Evolutionary conservation across 2,113 vertebrate genomes (phyloP).

Genomic region (Etia nguti): DNA sequence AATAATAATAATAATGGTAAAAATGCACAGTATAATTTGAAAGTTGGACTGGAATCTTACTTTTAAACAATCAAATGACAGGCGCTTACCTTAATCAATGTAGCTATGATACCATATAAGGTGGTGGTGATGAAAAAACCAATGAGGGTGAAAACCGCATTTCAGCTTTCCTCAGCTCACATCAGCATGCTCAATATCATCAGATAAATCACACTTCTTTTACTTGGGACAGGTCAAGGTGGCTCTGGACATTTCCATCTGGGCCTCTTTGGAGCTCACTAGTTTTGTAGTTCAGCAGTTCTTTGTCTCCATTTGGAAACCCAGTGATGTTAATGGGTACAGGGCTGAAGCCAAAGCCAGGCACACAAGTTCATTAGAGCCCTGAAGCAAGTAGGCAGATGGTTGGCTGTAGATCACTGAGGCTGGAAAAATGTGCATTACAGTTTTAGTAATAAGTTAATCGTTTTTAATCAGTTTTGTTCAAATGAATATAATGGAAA

Average conservation of each 20-base stretch:
- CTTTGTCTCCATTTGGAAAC: not conserved
- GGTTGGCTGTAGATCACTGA: not conserved
- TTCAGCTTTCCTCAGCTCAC: not conserved
- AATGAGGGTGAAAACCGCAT: not conserved
- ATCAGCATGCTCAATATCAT: not conserved
- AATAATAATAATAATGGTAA: not conserved
- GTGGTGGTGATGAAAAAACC: not conserved
- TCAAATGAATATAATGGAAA: accelerated
- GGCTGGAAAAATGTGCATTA: not conserved
- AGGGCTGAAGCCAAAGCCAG: constrained; percentile 61
- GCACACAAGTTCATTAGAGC: constrained; percentile 48
- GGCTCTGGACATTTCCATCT: constrained; percentile 56
- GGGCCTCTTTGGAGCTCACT: constrained; percentile 17
- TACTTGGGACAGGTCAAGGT: constrained; percentile 14
- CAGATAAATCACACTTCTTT: accelerated
- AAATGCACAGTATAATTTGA: accelerated
- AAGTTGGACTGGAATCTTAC: not conserved
- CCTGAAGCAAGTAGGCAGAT: constrained; percentile 34
- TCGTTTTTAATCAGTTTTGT: not conserved
- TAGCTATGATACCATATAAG: accelerated
- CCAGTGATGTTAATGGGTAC: constrained; percentile 56
- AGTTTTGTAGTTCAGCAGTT: constrained; percentile 1
- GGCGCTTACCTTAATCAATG: not conserved
- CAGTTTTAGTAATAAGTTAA: not conserved
- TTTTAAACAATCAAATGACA: not conserved